Conservation (phyloP, 2,797 vertebrate genomes). For the Muraenolepis orangiensis region DNA sequence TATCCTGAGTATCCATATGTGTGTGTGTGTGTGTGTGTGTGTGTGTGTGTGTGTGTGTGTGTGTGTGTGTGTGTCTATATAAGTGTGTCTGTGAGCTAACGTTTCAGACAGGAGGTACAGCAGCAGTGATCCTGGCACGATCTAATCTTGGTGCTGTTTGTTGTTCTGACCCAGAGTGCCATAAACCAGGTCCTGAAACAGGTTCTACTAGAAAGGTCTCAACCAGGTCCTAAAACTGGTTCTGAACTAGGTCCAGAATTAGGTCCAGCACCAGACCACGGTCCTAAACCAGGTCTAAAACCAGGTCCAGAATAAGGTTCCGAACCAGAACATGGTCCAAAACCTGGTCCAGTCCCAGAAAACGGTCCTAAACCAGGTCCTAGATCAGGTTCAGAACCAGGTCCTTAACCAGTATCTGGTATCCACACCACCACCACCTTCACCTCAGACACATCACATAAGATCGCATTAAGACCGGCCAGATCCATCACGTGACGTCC, state of each 20-base stretch:
- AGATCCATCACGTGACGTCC: conserved; percentile 52
- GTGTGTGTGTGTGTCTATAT: not conserved
- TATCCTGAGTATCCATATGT: not conserved
- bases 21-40: not conserved
- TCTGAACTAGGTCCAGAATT: not conserved
- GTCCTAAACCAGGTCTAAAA: not conserved
- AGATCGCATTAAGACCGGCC: conserved; percentile 53
- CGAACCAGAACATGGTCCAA: not conserved
- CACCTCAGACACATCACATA: conserved; percentile 23
- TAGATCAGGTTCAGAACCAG: not conserved
- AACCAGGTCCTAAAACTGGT: too few relatives aligned
- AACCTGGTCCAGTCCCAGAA: too few relatives aligned
- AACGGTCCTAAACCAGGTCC: too few relatives aligned
- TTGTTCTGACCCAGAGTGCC: not conserved
- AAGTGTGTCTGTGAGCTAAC: conserved; percentile 26
- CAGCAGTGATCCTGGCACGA: not conserved
- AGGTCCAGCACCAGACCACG: not conserved
- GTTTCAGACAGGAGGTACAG: conserved; percentile 32
- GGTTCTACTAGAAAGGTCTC: too few relatives aligned
- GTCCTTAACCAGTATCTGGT: not conserved
- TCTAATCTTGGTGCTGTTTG: not conserved
- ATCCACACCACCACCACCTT: conserved; percentile 41
- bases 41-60: not conserved
- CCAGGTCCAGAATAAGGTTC: not conserved
- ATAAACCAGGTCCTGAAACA: too few relatives aligned